A percentile compares a stretch with the other conserved stretches of the same genome.
These are phyloP conservation scores for Philonicus albiceps DNA, from an alignment of 2,888 invertebrate species.

Conservation along the genomic window DNA sequence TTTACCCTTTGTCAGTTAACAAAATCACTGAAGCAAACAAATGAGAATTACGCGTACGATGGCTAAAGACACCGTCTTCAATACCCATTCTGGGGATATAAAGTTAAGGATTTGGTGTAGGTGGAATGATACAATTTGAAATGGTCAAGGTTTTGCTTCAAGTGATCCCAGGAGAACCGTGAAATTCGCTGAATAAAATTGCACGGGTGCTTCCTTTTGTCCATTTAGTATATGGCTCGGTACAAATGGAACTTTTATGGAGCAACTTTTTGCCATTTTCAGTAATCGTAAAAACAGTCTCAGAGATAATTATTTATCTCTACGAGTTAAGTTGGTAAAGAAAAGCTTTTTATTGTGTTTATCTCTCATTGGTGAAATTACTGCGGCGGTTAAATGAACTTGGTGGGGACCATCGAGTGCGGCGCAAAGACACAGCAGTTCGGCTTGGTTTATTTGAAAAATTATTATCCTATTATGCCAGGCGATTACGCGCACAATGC, in stretches of 20 bases:
- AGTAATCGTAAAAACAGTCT: conserved; percentile 18
- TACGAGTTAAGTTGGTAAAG: conserved; percentile 1
- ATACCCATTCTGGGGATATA: background rate
- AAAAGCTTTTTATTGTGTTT: conserved; percentile 31
- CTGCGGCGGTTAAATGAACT: conserved; percentile 27
- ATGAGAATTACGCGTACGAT: background rate
- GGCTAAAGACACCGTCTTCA: background rate
- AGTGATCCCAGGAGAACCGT: conserved; percentile 7
- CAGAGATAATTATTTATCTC: conserved; percentile 28
- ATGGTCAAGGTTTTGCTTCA: conserved; percentile 15
- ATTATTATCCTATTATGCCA: background rate
- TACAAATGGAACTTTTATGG: conserved; percentile 28
- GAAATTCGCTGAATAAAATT: conserved; percentile 16
- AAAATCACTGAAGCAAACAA: background rate
- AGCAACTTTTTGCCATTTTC: conserved; percentile 13
- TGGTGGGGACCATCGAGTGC: background rate
- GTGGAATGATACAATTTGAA: background rate
- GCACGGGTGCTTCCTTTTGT: conserved; percentile 10
- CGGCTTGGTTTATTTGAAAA: background rate
- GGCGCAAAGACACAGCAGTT: background rate
- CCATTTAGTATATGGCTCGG: background rate
- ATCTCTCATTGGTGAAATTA: conserved; percentile 10
- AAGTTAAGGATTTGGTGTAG: background rate
- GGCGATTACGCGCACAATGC: background rate
- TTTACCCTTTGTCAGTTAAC: background rate